Conservation (phyloP, 2,113 vertebrate genomes). For the Agapornis roseicollis region DNA sequence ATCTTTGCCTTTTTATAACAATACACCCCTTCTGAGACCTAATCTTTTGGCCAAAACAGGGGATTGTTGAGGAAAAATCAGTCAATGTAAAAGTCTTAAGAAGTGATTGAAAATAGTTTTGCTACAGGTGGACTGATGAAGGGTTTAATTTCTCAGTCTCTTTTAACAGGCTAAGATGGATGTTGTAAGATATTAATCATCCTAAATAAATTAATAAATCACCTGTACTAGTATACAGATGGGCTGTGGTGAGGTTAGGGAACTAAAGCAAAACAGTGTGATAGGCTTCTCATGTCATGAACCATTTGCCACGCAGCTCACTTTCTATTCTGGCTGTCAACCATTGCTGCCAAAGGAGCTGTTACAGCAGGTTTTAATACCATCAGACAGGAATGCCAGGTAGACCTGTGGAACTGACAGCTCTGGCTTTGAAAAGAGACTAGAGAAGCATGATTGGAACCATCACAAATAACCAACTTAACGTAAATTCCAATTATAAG, state of each 20-base stretch:
- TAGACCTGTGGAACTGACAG: not conserved
- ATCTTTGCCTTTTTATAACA: not conserved
- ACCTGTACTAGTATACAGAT: not conserved
- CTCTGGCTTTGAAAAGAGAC: not conserved
- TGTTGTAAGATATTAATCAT: not conserved
- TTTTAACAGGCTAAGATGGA: not conserved
- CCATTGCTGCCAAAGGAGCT: not conserved
- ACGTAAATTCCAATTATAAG: not conserved
- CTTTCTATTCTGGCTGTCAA: not conserved
- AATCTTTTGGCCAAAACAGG: not conserved
- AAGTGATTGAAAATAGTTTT: not conserved
- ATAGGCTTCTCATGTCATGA: not conserved
- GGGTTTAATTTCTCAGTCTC: not conserved
- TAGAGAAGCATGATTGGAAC: not conserved
- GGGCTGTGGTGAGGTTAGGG: not conserved
- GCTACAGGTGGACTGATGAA: not conserved
- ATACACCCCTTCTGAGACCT: not conserved
- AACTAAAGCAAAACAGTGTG: not conserved
- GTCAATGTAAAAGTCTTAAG: not conserved
- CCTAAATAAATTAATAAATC: not conserved
- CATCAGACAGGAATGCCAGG: not conserved
- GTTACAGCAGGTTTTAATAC: not conserved
- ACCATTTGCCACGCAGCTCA: not conserved
- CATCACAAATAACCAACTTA: not conserved
- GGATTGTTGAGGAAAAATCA: not conserved